Base-by-base conservation (phyloP, 2,888 invertebrate genomes). In the Venustoraphidia nigricollis region DNA sequence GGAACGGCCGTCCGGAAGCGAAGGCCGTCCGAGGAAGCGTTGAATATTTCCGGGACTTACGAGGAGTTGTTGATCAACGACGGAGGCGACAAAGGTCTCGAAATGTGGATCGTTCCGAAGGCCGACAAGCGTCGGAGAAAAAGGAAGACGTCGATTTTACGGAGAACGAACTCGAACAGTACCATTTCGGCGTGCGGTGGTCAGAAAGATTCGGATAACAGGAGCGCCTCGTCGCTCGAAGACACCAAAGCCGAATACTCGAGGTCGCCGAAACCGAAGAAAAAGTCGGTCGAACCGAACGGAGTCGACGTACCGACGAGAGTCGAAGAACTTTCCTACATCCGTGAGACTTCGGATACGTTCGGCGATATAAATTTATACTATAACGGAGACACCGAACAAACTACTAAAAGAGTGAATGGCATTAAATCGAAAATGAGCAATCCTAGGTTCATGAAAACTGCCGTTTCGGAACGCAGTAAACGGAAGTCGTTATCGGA, bases 21-120 rank as follows among this genome's bases (percentile, higher is more conserved):
- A 44, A 86, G 87, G 0, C 88, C 87, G 59, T 87, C 87, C 57
- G 81, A 82, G 58, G 81, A 79, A 42, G 68, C 69, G 2, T 60
- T 69, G 8, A 60, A 59, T 40, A 67, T 68, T 13, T 58, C 71
- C 1, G 73, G 79, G 17, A 75, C 74, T 17, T 78, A 79, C 47
- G 64, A 71, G 36, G 77, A 79, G 44, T 66, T 79, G 27, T 62
- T 77, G 54, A 74, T 76, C 47, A 67, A 72, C 14, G 74, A 75
- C 47, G 70, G 71, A 0, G 66, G 66, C 9, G 66, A 67, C 4
- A 66, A 65, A 1, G 48, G 51, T 8, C 50, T 51, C 0, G 43
- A 9, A 53, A 56, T 11, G 59, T 50, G 56, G 46, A 51, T 9
- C 48, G 17, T 59, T 51, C 57, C 57, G 36, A 63, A 59, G 56